A percentile compares a stretch with the other conserved stretches of the same genome.
Conservation (phyloP, 2,888 invertebrate genomes). For the Stegana nigrithorax region DNA sequence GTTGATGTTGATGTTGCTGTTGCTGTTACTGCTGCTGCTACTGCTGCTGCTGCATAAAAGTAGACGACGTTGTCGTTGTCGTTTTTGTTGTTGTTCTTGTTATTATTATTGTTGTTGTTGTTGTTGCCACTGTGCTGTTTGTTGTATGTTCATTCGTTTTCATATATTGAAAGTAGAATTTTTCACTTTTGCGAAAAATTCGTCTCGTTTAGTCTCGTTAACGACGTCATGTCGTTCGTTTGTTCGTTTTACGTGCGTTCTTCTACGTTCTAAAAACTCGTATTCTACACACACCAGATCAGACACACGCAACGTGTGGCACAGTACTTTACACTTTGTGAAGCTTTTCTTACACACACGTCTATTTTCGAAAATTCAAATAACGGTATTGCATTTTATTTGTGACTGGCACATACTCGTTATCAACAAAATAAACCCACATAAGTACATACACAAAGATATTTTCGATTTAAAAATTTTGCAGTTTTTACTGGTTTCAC, state of each 20-base stretch:
- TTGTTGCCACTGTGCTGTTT: constrained; percentile 30
- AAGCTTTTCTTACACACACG: too few relatives aligned
- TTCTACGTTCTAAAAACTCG: too few relatives aligned
- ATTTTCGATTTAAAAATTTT: too few relatives aligned
- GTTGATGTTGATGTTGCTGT: constrained; percentile 26
- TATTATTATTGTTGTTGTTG: constrained; percentile 19
- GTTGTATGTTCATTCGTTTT: constrained; percentile 39
- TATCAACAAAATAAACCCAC: too few relatives aligned
- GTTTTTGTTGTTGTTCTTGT: constrained; percentile 3
- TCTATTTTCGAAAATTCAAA: too few relatives aligned
- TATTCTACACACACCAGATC: background rate
- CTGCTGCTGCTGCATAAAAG: constrained; percentile 32
- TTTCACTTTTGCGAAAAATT: constrained; percentile 62
- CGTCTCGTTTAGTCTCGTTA: constrained; percentile 61
- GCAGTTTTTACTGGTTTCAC: background rate
- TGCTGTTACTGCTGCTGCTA: constrained; percentile 2
- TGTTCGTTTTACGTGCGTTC: constrained; percentile 32
- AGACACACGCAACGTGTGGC: background rate
- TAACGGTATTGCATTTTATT: too few relatives aligned
- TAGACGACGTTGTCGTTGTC: constrained; percentile 19
- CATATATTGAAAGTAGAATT: constrained; percentile 59
- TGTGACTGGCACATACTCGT: too few relatives aligned
- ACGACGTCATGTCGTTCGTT: constrained; percentile 65
- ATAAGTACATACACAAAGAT: too few relatives aligned
- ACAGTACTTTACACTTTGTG: background rate